Evolutionary conservation across 2,113 vertebrate genomes (phyloP), one percentile per base, ranked within the genome.

Genomic region (Leptodactylus fuscus): DNA sequence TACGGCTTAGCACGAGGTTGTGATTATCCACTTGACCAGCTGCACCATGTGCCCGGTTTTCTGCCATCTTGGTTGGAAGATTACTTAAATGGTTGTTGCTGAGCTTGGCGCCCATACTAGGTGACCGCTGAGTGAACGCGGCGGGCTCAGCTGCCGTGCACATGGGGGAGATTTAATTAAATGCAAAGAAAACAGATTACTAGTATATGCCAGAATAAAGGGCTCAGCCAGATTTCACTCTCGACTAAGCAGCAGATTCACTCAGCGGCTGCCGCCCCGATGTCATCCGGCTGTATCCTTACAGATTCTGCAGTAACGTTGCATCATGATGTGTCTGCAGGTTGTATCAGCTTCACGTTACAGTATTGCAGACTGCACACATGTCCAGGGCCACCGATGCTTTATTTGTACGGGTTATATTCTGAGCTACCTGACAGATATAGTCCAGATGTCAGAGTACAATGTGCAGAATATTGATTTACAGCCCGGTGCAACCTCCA

Each of bases 101-200:
- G 71, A 74, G 70, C 71, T 83, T 83, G 82, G 70, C 71, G n/a
- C 15, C n/a, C n/a, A 36, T 36, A n/a, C 12, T 76, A 36, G 70
- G 38, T 75, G 38, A 48, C 11, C n/a, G 53, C 82, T 58, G 70
- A n/a, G 34, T 46, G 69, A 29, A 24, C 81, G 34, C 82, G 48
- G 82, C 51, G 2, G 70, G 36, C 24, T 62, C 82, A 83, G 82
- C 82, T 83, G 82, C 70, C 71, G n/a, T 44, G 32, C 51, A 55
- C 53, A 74, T 58, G 70, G 82, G 78, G 70, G 69, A 44, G 70
- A 83, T 62, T 83, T 83, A 83, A 83, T 83, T 83, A 83, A 51
- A 83, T 53, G 36, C 70, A 58, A 53, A 83, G 81, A 58, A 55
- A 74, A 83, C 71, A 75, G 82, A 83, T 60, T 46, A 60, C 53